Base-by-base conservation (phyloP, 1,140 invertebrate genomes). In the Oryzaephilus surinamensis region DNA sequence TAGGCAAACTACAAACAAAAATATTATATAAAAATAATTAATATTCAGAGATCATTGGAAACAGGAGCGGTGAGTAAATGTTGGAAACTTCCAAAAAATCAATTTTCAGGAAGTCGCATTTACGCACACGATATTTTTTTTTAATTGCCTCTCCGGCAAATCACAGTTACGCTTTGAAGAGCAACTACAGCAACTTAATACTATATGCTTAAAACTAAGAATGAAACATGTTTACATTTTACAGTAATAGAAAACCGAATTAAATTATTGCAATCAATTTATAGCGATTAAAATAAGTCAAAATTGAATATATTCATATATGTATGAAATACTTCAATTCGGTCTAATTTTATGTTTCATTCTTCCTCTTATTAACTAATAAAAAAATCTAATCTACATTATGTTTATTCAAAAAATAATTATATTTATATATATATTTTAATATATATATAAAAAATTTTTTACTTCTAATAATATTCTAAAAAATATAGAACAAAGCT, bases 101-200 rank as follows among this genome's bases (percentile, higher is more conserved):
- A n/a, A n/a, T n/a, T n/a, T n/a, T n/a, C n/a, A n/a, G n/a, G 33
- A 43, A 36, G 34, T 43, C n/a, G 41, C 28, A 31, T 13, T 37
- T 27, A 37, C 34, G 33, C 33, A 36, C 33, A 36, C 26, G 23
- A n/a, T n/a, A n/a, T n/a, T n/a, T n/a, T n/a, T n/a, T n/a, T n/a
- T n/a, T n/a, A 38, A 38, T 45, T 51, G 45, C 52, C 46, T 43
- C 27, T 32, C 41, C 46, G 57, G 54, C 57, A 52, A 57, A 62
- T 62, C 60, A 62, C 60, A 62, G 60, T 51, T 50, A 58, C 51
- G 60, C 60, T 62, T 62, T 62, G 58, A 61, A 57, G 58, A 56
- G 55, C 46, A 55, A 50, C 52, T 54, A 55, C 50, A 57, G 49
- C 51, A 46, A 41, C 41, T 46, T 48, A 40, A 39, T 50, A 51